Evolutionary conservation across 2,113 vertebrate genomes (phyloP).

Genomic region (Strix aluco): DNA sequence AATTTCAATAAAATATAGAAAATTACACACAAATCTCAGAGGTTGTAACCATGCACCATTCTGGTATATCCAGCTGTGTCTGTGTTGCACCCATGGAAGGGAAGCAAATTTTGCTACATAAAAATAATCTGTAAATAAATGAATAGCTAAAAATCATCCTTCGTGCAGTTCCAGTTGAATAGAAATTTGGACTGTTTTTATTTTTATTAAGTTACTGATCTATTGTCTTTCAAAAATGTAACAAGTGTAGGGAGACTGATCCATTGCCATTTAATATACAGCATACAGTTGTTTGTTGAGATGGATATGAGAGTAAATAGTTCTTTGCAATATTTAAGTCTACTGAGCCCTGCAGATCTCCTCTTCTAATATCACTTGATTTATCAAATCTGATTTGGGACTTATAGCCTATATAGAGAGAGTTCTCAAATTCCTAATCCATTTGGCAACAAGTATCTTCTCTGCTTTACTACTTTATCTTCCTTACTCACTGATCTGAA

Average conservation of each 20-base stretch:
- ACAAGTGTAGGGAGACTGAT: background rate
- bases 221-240: slow-evolving; percentile 13
- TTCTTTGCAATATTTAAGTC: slow-evolving; percentile 39
- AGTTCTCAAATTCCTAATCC: slow-evolving; percentile 46
- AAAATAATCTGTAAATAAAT: background rate
- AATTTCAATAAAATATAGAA: background rate
- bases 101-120: background rate
- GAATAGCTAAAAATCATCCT: background rate
- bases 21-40: background rate
- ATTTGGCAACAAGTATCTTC: slow-evolving; percentile 9
- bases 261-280: background rate
- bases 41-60: background rate
- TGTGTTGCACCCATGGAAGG: background rate
- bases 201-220: background rate
- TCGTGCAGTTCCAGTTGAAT: background rate
- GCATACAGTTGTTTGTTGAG: background rate
- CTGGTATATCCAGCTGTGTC: background rate
- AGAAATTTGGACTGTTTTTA: background rate
- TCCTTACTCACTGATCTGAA: slow-evolving; percentile 13
- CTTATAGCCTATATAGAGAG: background rate
- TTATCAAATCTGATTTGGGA: slow-evolving; percentile 53
- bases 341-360: slow-evolving; percentile 31
- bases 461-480: slow-evolving; percentile 40
- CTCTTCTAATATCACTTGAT: slow-evolving; percentile 43
- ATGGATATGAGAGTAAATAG: slow-evolving; percentile 2